phyloP scores from a whole-genome alignment of 2,797 vertebrate species.

The Tinamus major region DNA sequence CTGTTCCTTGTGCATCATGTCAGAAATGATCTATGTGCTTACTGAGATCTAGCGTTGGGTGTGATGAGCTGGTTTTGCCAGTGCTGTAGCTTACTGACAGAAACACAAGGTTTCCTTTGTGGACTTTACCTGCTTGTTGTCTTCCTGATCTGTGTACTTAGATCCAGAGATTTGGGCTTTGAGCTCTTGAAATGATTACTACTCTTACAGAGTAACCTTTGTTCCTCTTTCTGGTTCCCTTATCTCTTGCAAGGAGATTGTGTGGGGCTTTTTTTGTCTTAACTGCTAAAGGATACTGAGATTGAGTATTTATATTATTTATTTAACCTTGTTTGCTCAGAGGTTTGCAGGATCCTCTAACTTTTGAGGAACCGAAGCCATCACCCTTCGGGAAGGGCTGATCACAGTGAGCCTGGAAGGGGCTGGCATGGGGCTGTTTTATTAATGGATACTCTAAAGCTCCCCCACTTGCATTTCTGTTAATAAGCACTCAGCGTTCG shows the following conservation, averaged over 20 bases:
- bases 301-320: background rate
- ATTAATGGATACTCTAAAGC: rapidly evolving
- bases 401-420: rapidly evolving
- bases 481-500: background rate
- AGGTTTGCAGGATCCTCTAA: background rate
- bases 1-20: background rate
- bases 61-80: background rate
- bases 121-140: background rate
- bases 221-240: background rate
- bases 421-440: background rate
- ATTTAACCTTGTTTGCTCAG: background rate
- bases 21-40: background rate
- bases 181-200: background rate
- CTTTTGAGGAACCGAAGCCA: background rate
- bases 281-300: rapidly evolving
- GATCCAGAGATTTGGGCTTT: background rate
- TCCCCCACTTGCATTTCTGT: rapidly evolving
- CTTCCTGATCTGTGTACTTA: background rate
- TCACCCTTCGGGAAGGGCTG: background rate
- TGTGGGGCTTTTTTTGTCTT: background rate
- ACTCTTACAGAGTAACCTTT: background rate
- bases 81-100: background rate
- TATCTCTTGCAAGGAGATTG: background rate
- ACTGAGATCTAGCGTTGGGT: background rate
- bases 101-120: background rate